A percentile compares a stretch with the other conserved stretches of the same genome.
phyloP scores from a whole-genome alignment of 2,888 invertebrate species.

The Panzeria rudis region DNA sequence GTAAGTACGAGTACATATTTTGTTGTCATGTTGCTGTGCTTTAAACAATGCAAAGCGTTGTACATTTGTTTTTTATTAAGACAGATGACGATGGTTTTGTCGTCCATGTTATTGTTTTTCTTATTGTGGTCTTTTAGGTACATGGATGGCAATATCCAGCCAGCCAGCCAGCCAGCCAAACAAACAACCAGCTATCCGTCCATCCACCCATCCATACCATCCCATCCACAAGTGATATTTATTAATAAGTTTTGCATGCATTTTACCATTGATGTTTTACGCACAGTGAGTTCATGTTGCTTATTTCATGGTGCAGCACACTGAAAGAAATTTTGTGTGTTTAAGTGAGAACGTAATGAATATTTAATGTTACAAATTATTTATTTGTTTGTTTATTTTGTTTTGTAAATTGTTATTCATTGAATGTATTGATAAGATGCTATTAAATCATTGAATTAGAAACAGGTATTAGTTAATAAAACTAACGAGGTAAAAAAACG shows the following conservation, averaged over 20 bases:
- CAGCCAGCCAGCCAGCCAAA: not conserved
- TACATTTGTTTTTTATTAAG: constrained; percentile 36
- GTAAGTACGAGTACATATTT: not conserved
- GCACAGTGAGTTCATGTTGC: constrained; percentile 49
- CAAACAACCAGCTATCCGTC: constrained; percentile 11
- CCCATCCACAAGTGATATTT: constrained; percentile 49
- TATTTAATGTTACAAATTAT: not conserved
- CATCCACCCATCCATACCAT: constrained; percentile 11
- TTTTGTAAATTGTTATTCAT: not conserved
- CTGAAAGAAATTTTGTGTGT: constrained; percentile 10
- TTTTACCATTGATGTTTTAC: constrained; percentile 60
- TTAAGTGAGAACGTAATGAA: not conserved
- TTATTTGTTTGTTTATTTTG: constrained; percentile 9
- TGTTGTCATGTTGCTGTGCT: constrained; percentile 46
- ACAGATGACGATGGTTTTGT: constrained; percentile 44
- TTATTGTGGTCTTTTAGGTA: constrained; percentile 47
- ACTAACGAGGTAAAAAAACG: not conserved
- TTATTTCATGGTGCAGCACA: constrained; percentile 26
- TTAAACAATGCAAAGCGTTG: constrained; percentile 51
- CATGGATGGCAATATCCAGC: constrained; percentile 48
- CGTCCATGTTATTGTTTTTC: constrained; percentile 32
- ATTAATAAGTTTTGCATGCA: constrained; percentile 57
- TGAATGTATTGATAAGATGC: not conserved
- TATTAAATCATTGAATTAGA: constrained; percentile 14
- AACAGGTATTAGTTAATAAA: not conserved